Percentiles rank a stretch among this genome's conserved stretches.
phyloP scores from a whole-genome alignment of 2,797 vertebrate genomes.

The Enteromius viviparus region DNA sequence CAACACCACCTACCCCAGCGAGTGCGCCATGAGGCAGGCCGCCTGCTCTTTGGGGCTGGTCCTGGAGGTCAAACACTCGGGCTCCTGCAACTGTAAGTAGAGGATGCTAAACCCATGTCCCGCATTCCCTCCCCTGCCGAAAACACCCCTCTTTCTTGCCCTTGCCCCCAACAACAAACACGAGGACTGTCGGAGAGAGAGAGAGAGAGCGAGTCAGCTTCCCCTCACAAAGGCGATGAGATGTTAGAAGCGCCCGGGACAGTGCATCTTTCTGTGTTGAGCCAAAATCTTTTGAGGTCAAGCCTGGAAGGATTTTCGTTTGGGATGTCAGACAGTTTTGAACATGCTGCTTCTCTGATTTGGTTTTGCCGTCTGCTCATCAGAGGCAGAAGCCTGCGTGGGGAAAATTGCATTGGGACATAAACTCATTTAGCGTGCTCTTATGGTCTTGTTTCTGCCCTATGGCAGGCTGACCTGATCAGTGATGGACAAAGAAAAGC shows the following conservation, averaged over 20 bases:
- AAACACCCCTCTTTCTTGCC: slow-evolving; percentile 52
- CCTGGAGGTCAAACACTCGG: slow-evolving; percentile 87
- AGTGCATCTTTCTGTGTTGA: slow-evolving; percentile 26
- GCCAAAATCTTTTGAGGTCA: slow-evolving; percentile 32
- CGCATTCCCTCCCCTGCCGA: neutral
- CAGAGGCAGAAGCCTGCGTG: slow-evolving; percentile 37
- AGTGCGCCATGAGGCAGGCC: slow-evolving; percentile 86
- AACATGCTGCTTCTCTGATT: slow-evolving; percentile 32
- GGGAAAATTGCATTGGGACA: slow-evolving; percentile 35
- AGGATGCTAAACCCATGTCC: slow-evolving; percentile 69
- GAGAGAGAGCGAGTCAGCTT: slow-evolving; percentile 3
- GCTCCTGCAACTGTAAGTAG: slow-evolving; percentile 93
- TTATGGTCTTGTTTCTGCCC: slow-evolving; percentile 20
- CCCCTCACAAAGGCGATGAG: slow-evolving; percentile 36
- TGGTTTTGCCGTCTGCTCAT: slow-evolving; percentile 42
- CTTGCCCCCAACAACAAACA: slow-evolving; percentile 39
- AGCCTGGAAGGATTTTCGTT: slow-evolving; percentile 15
- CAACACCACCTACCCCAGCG: slow-evolving; percentile 86
- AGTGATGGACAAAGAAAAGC: slow-evolving; percentile 6
- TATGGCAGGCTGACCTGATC: slow-evolving; percentile 6
- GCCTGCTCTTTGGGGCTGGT: slow-evolving; percentile 83
- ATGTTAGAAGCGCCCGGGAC: slow-evolving; percentile 16
- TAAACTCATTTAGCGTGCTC: slow-evolving; percentile 29
- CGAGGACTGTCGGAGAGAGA: slow-evolving; percentile 42
- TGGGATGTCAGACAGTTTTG: slow-evolving; percentile 15